phyloP scores from a whole-genome alignment of 2,888 invertebrate species.

The Eupithecia exiguata region DNA sequence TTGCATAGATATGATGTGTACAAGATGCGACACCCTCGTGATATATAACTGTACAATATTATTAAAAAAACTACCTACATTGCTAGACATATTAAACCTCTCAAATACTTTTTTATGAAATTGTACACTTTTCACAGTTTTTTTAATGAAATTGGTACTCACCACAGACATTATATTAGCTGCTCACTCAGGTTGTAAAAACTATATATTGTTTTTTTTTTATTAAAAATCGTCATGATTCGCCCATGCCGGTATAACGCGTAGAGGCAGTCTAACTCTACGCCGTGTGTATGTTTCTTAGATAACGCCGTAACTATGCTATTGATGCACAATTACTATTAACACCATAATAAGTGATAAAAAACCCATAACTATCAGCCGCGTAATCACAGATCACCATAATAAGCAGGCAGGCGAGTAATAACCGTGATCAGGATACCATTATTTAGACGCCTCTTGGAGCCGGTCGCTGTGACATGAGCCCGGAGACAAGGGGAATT shows the following conservation, averaged over 20 bases:
- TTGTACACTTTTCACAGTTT: neutral
- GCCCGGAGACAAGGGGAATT: constrained; percentile 33
- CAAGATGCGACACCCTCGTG: too few species aligned
- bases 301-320: neutral
- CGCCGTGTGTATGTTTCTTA: neutral
- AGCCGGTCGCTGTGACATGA: constrained; percentile 24
- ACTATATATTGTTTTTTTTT: too few species aligned
- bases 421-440: constrained; percentile 24
- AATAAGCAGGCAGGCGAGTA: constrained; percentile 22
- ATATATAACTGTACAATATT: too few species aligned
- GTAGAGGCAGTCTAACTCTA: neutral
- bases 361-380: constrained; percentile 20
- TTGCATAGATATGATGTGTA: too few species aligned
- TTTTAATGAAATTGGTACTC: neutral
- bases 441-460: constrained; percentile 33
- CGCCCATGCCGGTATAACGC: neutral
- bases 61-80: too few species aligned
- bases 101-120: neutral
- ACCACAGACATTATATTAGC: too few species aligned
- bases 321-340: neutral
- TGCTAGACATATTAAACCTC: too few species aligned
- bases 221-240: neutral
- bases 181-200: too few species aligned
- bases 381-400: constrained; percentile 19
- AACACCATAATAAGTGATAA: neutral